Evolutionary conservation across 1,140 invertebrate genomes (phyloP), one percentile per base, ranked within the genome.

Genomic region (Aphaenogaster floridana): DNA sequence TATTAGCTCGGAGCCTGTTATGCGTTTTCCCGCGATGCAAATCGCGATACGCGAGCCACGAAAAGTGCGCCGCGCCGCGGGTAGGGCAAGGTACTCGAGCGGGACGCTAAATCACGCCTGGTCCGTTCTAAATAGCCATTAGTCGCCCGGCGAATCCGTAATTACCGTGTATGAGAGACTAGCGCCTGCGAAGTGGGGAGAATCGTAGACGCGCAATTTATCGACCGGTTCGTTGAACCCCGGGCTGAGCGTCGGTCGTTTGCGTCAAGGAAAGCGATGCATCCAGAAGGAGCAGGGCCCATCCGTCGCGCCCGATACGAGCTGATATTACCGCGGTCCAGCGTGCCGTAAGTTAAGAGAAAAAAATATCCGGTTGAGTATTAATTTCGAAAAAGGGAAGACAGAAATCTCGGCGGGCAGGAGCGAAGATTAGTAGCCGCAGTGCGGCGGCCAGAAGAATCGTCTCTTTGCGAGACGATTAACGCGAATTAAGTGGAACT

Each of bases 151-250:
- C 61, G 74, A 88, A 89, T 89, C 69, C 63, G n/a, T 77, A 87
- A 91, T 91, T 90, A 86, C 61, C 87, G 57, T 17, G 63, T 69
- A 86, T 54, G 72, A 86, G 68, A 57, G 84, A 63, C 72, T 59
- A 13, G 21, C 39, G 85, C 15, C 15, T 39, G 50, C 36, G n/a
- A 39, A 68, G 76, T 59, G 63, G n/a, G 76, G 61, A 21, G 74
- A 81, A 86, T 86, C 76, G 63, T 80, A 68, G 76, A 86, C 74
- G 52, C 63, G 85, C 42, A 86, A 86, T 86, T 86, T 86, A 81
- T 86, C 64, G 76, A 28, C 39, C 45, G 64, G 85, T 86, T 80
- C 77, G 57, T 69, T 81, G 85, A 69, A 86, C 77, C 34, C 52
- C 28, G 11, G 39, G 48, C 36, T 34, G 83, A 50, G 83, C 34